Evolutionary conservation across 1,140 invertebrate species (phyloP), one percentile per base, ranked within the genome.

Genomic region (Lysiphlebus fabarum): DNA sequence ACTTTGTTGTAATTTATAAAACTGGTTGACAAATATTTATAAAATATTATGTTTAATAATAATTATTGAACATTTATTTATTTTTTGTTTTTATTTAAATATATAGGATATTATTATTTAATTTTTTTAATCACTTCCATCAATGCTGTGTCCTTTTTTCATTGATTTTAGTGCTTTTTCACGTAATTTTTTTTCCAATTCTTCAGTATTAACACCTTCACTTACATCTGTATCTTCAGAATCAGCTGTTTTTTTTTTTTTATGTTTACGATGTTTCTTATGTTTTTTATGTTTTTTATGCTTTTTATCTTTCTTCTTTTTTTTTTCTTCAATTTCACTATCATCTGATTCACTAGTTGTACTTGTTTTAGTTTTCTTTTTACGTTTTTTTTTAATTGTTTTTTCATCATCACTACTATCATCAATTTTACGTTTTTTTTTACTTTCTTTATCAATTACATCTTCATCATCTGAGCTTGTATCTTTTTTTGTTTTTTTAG

Each of bases 181-280:
- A n/a, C 92, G 83, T 62, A 95, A 81, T 76, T 90, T 91, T 70
- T 89, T 91, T 71, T 94, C 92, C 56, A 91, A 78, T 79, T 93
- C 90, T 68, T 94, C 91, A 14, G 84, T 86, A 45, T 88, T 84
- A n/a, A n/a, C n/a, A 26, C 78, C 79, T 61, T 85, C 84, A 67
- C 81, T 82, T 59, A 81, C 83, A 57, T 85, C 83, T 14, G 83
- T 83, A 60, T 84, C 83, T 17, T 84, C 83, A 40, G 82, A 82
- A 44, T 84, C 84, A 7, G 81, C 82, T 17, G 71, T 70, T 65
- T 86, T 86, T 70, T 82, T 83, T 71, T 87, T 87, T 66, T 86
- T 87, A 64, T 85, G 83, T 67, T 87, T 87, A 58, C 85, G 81
- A 56, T 86, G 84, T 64, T 87, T 87, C 76, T 87, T 87, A 62